Conservation (phyloP, 1,140 invertebrate genomes). For the Palaemon carinicauda region DNA sequence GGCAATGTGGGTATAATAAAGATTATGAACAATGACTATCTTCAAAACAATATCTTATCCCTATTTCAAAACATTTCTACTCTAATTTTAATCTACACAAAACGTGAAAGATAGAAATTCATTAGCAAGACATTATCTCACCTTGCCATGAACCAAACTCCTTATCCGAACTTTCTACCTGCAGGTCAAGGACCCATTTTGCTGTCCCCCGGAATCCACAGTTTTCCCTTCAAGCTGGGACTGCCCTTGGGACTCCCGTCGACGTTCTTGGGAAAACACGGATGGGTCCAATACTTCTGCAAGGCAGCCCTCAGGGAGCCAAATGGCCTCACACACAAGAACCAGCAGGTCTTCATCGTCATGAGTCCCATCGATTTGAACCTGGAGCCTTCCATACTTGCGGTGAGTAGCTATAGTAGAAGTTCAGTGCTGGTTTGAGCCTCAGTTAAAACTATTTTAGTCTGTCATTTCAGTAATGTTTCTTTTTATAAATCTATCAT, state of each 20-base stretch:
- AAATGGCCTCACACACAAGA: constrained; percentile 90
- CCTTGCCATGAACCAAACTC: too few relatives aligned
- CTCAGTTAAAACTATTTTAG: too few relatives aligned
- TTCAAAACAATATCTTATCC: too few relatives aligned
- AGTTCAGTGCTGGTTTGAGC: too few relatives aligned
- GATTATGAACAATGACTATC: too few relatives aligned
- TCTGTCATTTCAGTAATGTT: too few relatives aligned
- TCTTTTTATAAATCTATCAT: too few relatives aligned
- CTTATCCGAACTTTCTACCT: background rate
- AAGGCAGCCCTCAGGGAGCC: constrained; percentile 89
- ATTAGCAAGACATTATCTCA: background rate
- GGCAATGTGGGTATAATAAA: too few relatives aligned
- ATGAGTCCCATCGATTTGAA: constrained; percentile 96
- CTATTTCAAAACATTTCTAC: too few relatives aligned
- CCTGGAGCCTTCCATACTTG: constrained; percentile 84
- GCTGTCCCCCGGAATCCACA: constrained; percentile 92
- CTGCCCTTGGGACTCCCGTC: constrained; percentile 89
- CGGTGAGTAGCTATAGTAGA: constrained; percentile 72
- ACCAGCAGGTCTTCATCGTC: constrained; percentile 95
- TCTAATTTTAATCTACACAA: too few relatives aligned
- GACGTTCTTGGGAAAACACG: constrained; percentile 91
- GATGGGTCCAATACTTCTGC: constrained; percentile 95
- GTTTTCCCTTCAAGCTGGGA: constrained; percentile 93
- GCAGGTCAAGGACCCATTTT: constrained; percentile 74
- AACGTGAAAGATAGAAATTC: too few relatives aligned